Evolutionary conservation across 2,888 invertebrate species (phyloP), one percentile per base, ranked within the genome.

Genomic region (Brachyptera risi): DNA sequence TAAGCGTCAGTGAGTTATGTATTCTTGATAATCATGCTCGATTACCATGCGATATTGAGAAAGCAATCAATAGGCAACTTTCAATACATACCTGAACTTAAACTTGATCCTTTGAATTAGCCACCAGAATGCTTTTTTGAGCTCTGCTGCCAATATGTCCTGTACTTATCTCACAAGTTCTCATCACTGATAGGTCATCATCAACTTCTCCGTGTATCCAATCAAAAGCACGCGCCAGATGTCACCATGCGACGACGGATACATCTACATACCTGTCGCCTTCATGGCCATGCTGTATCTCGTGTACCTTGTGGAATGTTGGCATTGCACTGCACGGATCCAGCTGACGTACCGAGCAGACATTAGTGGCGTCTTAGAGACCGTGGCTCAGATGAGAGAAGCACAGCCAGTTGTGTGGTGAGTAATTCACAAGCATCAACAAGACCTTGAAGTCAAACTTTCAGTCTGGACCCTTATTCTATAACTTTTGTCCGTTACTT

Each of bases 271-370:
- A 65, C 90, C 90, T 4, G 84, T 90, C 60, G 89, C 89, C 17
- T 88, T 90, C 73, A 85, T 88, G 68, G 80, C 87, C 54, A 84
- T 90, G 73, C 78, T 91, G 35, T 92, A 91, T 75, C 75, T 90
- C 67, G 86, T 90, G 44, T 92, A 92, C 74, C 77, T 91, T 68
- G 87, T 90, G 70, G 91, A 92, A 73, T 91, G 91, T 73, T 91
- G 88, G 81, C 88, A 90, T 73, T 87, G 88, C 68, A 86, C 87
- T 9, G 87, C 87, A 21, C 78, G 88, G 68, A 82, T 88, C 63
- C 86, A 88, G 73, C 78, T 87, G 56, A 44, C 26, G 50, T 70
- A 71, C 64, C 72, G 75, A 69, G 84, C 85, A 59, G 85, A 86
- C 66, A 83, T 86, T 9, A 80, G 82, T 11, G 81, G 84, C 7